Base-by-base conservation (phyloP, 2,113 vertebrate species). In the Chaenocephalus aceratus region DNA sequence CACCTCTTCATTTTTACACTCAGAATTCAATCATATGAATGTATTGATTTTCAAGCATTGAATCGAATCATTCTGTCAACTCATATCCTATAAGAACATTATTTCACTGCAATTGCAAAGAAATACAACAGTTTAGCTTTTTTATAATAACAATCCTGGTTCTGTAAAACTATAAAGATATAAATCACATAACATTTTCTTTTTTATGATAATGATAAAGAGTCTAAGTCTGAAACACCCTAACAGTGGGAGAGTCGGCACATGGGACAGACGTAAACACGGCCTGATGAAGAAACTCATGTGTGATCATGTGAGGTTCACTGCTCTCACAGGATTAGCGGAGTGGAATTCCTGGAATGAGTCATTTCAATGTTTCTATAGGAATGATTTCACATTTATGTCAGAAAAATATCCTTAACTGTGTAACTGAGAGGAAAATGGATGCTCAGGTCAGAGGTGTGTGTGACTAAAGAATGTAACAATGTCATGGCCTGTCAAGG, bases 251-350 rank as follows among this genome's bases (percentile, higher is more conserved):
- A 68, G 44, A 72, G 57, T 79, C 16, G 51, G 30, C 15, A 23
- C 21, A 34, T 16, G 23, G 58, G 64, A 16, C 54, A 69, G 48
- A 84, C 54, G 10, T 82, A 71, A 78, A 62, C 46, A 30, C 8
- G 15, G 60, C 69, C 34, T 58, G 48, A 52, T 65, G 51, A 82
- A 75, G 82, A 87, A 81, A 52, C 49, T 71, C 49, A 65, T 77
- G 69, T 88, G 70, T 89, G 85, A 86, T 78, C 84, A 66, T 30
- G 26, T 68, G 63, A 57, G 87, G 81, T 89, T 93, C 84, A 91
- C 45, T 84, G 88, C 79, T 84, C 81, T 52, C 72, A 79, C 57
- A 69, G 89, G 93, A 92, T 92, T 93, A 92, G 44, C 12, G 21
- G 21, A 56, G 49, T 0, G 70, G 78, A 68, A 86, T 86, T 91